Percentiles rank a stretch among this genome's conserved stretches.
These are phyloP conservation scores for Dendronephthya gigantea DNA, from an alignment of 64 coral and sea anemone species.

Conservation along the genomic window DNA sequence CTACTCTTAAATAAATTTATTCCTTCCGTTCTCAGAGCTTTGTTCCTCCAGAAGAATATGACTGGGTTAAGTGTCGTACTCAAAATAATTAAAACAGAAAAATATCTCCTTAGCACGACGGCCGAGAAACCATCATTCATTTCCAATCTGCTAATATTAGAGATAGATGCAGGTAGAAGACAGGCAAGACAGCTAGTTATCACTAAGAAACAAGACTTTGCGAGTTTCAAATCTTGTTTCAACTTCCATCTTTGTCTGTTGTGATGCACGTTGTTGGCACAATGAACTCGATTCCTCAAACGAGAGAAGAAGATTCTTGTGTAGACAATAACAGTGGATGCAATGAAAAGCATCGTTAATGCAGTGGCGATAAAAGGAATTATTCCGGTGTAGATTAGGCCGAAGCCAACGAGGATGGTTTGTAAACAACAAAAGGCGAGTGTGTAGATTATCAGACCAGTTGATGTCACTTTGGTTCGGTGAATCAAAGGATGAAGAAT, in stretches of 20 bases:
- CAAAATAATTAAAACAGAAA: background rate
- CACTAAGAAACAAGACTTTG: background rate
- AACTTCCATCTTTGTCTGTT: background rate
- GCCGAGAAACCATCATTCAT: background rate
- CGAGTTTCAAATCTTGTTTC: background rate
- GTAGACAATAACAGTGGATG: background rate
- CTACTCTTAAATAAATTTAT: too few species aligned
- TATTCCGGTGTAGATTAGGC: background rate
- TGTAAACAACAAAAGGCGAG: background rate
- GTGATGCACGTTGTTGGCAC: background rate
- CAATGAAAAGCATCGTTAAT: background rate
- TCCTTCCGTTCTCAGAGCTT: background rate
- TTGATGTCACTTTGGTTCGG: background rate
- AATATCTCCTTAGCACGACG: background rate
- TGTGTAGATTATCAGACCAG: background rate
- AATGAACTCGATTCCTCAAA: background rate
- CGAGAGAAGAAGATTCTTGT: background rate
- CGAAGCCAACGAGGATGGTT: background rate
- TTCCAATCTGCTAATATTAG: background rate
- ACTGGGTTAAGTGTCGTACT: background rate
- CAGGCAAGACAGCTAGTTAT: background rate
- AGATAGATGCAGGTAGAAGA: background rate
- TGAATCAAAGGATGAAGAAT: background rate
- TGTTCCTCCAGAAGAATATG: background rate
- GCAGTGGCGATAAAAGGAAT: background rate